These are phyloP conservation scores for Aphis craccivora DNA, from an alignment of 1,140 invertebrate species.

Conservation along the genomic window DNA sequence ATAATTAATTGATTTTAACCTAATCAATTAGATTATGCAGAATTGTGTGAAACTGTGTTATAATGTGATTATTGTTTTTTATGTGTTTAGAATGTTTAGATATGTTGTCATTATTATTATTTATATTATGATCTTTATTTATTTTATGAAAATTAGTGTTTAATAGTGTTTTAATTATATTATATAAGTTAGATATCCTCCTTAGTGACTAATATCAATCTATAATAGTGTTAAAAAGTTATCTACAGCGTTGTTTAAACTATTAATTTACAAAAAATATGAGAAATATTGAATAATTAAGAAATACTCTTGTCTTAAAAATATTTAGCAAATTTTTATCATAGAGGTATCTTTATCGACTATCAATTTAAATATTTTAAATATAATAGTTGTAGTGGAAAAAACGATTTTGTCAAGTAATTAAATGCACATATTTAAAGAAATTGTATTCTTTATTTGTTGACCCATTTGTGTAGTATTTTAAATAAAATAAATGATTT, in stretches of 20 bases:
- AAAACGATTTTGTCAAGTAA: not conserved
- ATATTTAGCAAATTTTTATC: not conserved
- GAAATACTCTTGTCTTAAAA: not conserved
- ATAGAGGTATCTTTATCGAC: not conserved
- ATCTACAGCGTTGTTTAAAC: not conserved
- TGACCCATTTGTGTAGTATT: not conserved
- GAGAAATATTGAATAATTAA: not conserved
- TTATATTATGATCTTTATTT: not conserved
- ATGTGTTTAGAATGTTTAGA: not conserved
- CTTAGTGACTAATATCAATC: not conserved
- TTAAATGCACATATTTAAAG: not conserved
- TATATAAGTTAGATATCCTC: not conserved
- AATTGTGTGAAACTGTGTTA: not conserved
- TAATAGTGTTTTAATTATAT: constrained; percentile 4
- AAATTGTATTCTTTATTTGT: not conserved
- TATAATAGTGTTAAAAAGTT: not conserved
- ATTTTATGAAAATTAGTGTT: not conserved
- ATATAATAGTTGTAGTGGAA: not conserved
- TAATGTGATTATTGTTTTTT: not conserved
- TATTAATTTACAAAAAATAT: not conserved
- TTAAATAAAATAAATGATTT: not conserved
- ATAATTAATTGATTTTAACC: constrained; percentile 7
- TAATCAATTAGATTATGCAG: not conserved
- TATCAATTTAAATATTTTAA: not conserved
- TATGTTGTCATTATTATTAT: not conserved